Evolutionary conservation across 2,888 invertebrate species (phyloP).

Genomic region (Fragum fragum): DNA sequence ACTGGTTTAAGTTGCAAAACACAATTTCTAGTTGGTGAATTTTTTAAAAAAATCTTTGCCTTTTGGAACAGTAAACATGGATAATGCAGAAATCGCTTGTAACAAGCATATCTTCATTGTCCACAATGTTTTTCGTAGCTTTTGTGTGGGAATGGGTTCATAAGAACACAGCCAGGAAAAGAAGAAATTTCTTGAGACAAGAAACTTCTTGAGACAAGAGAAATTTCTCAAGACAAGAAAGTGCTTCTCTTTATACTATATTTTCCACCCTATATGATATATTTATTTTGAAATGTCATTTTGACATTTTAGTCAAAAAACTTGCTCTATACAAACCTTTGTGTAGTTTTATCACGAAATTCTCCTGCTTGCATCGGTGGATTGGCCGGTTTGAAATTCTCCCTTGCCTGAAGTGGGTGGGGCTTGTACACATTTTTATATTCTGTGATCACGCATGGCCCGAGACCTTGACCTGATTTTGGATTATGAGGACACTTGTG

Average conservation of each 20-base stretch:
- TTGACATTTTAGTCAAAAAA: no score
- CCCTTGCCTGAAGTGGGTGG: slow-evolving; percentile 77
- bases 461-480: slow-evolving; percentile 65
- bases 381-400: slow-evolving; percentile 81
- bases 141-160: no score
- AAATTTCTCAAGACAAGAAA: slow-evolving; percentile 4
- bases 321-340: slow-evolving; percentile 75
- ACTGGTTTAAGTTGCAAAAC: no score
- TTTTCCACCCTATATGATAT: not conserved
- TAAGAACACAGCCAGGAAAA: no score
- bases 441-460: slow-evolving; percentile 82
- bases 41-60: no score
- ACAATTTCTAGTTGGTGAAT: no score
- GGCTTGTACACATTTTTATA: slow-evolving; percentile 82
- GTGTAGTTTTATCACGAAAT: slow-evolving; percentile 81
- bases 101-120: no score
- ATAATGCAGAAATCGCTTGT: no score
- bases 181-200: slow-evolving; percentile 7
- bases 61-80: no score
- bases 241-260: no score
- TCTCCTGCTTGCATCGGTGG: slow-evolving; percentile 74
- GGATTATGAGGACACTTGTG: slow-evolving; percentile 84
- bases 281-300: no score
- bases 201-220: slow-evolving; percentile 13
- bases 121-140: no score